Conservation (phyloP, 2,888 invertebrate genomes). For the Chrysolina haemoptera region DNA sequence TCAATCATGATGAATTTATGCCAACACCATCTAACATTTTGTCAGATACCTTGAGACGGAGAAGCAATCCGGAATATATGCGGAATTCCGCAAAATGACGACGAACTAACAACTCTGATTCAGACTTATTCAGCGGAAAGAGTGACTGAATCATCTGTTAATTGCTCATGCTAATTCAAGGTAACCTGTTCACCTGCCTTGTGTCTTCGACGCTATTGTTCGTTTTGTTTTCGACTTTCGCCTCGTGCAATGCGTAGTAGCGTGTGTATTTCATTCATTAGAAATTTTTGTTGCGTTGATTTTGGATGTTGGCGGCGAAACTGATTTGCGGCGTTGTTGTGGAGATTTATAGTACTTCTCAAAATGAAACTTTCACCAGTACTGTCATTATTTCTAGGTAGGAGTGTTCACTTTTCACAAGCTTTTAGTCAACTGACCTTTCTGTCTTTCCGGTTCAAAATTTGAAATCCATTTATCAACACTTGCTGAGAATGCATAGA, state of each 20-base stretch:
- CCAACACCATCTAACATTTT: too few species aligned
- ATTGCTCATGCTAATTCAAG: conserved; percentile 4
- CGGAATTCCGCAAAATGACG: conserved; percentile 3
- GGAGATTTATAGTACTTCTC: too few species aligned
- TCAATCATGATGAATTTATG: too few species aligned
- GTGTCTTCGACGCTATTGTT: background rate
- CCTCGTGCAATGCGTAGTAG: background rate
- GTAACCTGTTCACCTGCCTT: conserved; percentile 5
- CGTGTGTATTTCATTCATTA: conserved; percentile 10
- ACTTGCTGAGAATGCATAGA: too few species aligned
- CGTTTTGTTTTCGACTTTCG: conserved; percentile 2
- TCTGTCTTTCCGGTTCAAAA: too few species aligned
- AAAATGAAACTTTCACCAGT: too few species aligned
- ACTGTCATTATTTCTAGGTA: too few species aligned
- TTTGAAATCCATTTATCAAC: too few species aligned
- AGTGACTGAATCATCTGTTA: conserved; percentile 8
- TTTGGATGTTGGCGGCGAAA: background rate
- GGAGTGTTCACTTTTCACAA: too few species aligned
- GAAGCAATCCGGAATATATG: conserved; percentile 5
- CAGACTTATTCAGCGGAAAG: conserved; percentile 10
- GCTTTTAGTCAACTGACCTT: too few species aligned
- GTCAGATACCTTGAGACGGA: background rate
- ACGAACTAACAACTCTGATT: background rate
- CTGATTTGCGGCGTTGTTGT: background rate
- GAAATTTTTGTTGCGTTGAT: background rate